These are phyloP conservation scores for Drosophila phalerata DNA, from an alignment of 2,888 invertebrate genomes.

Conservation along the genomic window DNA sequence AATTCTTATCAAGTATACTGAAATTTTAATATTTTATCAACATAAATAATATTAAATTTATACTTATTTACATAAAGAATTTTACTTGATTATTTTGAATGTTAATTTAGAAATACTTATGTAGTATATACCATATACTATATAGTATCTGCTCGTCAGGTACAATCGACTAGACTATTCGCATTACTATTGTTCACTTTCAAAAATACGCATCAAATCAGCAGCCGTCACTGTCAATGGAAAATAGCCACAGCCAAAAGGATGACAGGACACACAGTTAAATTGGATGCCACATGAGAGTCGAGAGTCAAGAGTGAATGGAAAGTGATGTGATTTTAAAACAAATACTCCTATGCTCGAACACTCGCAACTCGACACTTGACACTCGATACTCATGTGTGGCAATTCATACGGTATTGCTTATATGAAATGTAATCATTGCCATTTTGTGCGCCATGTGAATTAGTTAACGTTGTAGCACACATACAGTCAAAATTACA, in stretches of 20 bases:
- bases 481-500: constrained; percentile 23
- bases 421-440: constrained; percentile 68
- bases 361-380: constrained; percentile 5
- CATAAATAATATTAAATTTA: no score
- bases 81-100: no score
- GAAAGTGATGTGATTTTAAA: constrained; percentile 34
- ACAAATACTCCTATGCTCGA: constrained; percentile 27
- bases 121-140: no score
- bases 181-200: background rate
- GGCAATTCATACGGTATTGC: constrained; percentile 41
- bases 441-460: constrained; percentile 64
- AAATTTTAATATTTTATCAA: no score
- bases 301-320: constrained; percentile 8
- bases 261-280: background rate
- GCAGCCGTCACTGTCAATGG: constrained; percentile 46
- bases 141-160: background rate
- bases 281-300: constrained; percentile 31
- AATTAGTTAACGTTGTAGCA: constrained; percentile 62
- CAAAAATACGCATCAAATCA: constrained; percentile 35
- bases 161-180: background rate
- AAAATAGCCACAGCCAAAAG: constrained; percentile 30
- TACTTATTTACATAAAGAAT: no score
- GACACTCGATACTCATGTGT: constrained; percentile 10
- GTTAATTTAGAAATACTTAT: no score
- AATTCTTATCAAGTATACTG: no score